phyloP scores from a whole-genome alignment of 2,113 vertebrate genomes.

The Chitala chitala region DNA sequence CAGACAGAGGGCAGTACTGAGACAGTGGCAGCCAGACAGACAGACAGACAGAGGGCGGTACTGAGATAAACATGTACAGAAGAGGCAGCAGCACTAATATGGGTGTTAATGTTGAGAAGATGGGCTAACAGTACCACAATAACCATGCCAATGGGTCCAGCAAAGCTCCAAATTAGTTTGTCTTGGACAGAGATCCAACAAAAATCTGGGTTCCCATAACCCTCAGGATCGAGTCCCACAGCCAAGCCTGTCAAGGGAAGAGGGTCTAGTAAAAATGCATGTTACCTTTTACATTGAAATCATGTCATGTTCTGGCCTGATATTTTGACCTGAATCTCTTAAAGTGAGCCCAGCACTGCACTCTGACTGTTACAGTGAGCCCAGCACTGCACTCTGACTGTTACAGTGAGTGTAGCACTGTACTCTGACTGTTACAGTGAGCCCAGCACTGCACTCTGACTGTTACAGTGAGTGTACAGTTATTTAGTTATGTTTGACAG shows the following conservation, averaged over 20 bases:
- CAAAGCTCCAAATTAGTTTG: conserved; percentile 97
- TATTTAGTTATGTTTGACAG: no score
- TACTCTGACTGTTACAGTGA: no score
- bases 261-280: no score
- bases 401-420: no score
- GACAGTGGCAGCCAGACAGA: conserved; percentile 9
- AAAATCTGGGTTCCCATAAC: conserved; percentile 95
- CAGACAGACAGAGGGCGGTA: conserved; percentile 10
- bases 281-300: no score
- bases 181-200: conserved; percentile 97
- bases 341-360: no score
- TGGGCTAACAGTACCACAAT: conserved; percentile 76
- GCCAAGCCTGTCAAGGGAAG: conserved; percentile 70
- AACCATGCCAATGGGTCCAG: conserved; percentile 87
- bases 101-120: not conserved
- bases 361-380: no score
- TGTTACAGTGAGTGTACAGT: no score
- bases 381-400: no score
- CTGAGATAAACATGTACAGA: conserved; percentile 5
- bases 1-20: not conserved
- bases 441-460: no score
- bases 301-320: no score
- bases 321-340: no score
- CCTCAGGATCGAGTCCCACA: conserved; percentile 90
- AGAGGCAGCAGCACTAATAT: conserved; percentile 8